A percentile compares a stretch with the other conserved stretches of the same genome.
Conservation (phyloP, 1,140 invertebrate species). For the Branchinecta lindahli region DNA sequence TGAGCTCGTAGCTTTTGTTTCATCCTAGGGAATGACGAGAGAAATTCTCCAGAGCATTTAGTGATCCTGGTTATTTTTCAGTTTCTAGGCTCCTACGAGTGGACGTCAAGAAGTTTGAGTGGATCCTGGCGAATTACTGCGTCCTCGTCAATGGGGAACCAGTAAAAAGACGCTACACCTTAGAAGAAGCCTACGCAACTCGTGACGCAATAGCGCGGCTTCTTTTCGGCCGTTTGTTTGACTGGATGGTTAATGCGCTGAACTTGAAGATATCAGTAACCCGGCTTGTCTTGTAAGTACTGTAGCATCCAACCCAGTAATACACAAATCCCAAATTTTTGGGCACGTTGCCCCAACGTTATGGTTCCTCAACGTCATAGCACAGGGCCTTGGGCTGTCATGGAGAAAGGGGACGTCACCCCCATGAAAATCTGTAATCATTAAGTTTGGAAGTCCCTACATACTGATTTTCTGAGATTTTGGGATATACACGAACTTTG, state of each 20-base stretch:
- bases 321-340: no score
- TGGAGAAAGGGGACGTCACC: no score
- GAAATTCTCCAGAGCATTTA: no score
- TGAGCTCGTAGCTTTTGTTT: no score
- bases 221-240: conserved; percentile 62
- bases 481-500: no score
- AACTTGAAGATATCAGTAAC: conserved; percentile 63
- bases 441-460: no score
- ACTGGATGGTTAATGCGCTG: conserved; percentile 71
- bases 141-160: conserved; percentile 61
- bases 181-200: conserved; percentile 54
- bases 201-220: conserved; percentile 59
- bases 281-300: conserved; percentile 59
- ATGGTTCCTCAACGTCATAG: no score
- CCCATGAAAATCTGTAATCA: no score
- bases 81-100: conserved; percentile 56
- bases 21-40: no score
- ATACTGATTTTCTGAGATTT: no score
- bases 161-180: conserved; percentile 53
- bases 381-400: no score
- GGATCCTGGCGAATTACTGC: conserved; percentile 72
- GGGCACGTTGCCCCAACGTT: no score
- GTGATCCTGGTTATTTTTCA: conserved; percentile 25
- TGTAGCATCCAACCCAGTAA: not conserved
- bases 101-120: conserved; percentile 62